phyloP scores from a whole-genome alignment of 2,797 vertebrate species.

The Caiman crocodilus region DNA sequence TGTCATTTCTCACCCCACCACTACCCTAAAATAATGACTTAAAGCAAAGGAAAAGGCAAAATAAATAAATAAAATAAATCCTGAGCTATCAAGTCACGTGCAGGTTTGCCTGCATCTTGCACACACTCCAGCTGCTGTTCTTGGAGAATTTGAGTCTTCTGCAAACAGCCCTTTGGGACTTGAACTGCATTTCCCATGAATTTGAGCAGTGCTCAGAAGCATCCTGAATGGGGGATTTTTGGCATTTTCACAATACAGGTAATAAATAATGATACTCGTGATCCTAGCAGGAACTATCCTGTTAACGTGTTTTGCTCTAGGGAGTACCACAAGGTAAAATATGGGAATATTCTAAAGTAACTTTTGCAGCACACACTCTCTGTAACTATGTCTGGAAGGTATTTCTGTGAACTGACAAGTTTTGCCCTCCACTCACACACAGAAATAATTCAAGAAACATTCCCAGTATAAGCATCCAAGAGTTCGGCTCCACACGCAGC shows the following conservation, averaged over 20 bases:
- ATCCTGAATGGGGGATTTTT: background rate
- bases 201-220: background rate
- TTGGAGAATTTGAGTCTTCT: background rate
- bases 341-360: constrained; percentile 32
- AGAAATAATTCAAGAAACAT: accelerated
- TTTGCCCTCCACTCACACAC: background rate
- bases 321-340: background rate
- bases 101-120: background rate
- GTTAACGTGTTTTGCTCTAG: background rate
- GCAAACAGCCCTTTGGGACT: background rate
- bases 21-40: constrained; percentile 14
- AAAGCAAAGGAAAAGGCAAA: constrained; percentile 35
- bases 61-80: constrained; percentile 1
- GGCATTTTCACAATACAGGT: background rate
- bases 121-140: background rate
- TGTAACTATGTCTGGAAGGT: constrained; percentile 4
- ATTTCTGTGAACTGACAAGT: constrained; percentile 4
- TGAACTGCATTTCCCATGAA: background rate
- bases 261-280: background rate
- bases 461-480: accelerated
- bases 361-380: constrained; percentile 26
- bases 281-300: background rate
- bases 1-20: background rate
- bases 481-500: background rate
- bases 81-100: constrained; percentile 9